These are phyloP conservation scores for Napeogenes inachia DNA, from an alignment of 2,888 invertebrate species.

Conservation along the genomic window DNA sequence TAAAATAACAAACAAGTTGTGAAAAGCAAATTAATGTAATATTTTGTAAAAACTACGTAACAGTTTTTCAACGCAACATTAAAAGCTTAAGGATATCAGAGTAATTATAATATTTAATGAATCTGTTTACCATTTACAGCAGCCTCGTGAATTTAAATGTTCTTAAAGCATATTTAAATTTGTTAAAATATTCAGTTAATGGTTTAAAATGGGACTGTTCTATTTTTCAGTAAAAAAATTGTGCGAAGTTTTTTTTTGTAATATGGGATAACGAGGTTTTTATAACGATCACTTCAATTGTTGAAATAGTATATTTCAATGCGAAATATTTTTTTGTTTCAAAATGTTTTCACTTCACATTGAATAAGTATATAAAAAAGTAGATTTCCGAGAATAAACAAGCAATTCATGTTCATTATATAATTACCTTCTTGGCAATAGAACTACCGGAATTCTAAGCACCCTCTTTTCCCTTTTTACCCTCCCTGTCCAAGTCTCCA, in stretches of 20 bases:
- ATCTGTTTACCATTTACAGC: conserved; percentile 27
- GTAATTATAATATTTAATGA: conserved; percentile 28
- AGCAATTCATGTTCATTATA: too few species aligned
- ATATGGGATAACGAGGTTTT: conserved; percentile 1
- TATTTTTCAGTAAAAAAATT: not conserved
- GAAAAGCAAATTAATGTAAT: not conserved
- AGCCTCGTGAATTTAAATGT: conserved; percentile 23
- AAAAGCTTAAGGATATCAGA: conserved; percentile 19
- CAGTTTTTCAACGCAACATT: conserved; percentile 17
- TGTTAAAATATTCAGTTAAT: conserved; percentile 13
- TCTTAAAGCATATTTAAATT: conserved; percentile 22
- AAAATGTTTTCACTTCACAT: too few species aligned
- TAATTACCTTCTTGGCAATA: too few species aligned
- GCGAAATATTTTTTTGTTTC: too few species aligned
- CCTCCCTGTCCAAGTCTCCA: too few species aligned
- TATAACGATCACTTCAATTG: conserved; percentile 3
- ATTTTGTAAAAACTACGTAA: not conserved
- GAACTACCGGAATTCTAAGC: too few species aligned
- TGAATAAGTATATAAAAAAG: too few species aligned
- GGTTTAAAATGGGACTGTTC: conserved; percentile 6
- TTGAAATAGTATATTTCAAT: too few species aligned
- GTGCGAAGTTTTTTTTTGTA: not conserved
- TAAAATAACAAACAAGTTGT: not conserved
- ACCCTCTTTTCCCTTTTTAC: too few species aligned
- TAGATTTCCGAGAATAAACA: too few species aligned